phyloP scores from a whole-genome alignment of 1,140 invertebrate genomes.

The Steinernema khuongi region DNA sequence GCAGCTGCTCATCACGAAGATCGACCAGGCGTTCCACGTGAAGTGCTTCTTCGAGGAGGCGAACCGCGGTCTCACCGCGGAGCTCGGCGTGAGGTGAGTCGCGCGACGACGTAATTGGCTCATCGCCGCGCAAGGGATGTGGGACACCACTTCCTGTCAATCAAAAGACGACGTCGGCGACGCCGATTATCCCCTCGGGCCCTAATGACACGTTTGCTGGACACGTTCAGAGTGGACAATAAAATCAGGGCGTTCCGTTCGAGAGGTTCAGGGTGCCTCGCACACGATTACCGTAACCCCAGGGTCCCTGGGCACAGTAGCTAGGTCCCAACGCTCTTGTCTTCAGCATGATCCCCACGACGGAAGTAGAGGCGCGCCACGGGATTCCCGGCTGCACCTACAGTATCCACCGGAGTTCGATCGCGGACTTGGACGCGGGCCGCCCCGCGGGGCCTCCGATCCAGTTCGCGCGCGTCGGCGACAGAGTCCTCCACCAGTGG shows the following conservation, averaged over 20 bases:
- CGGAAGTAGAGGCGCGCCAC: constrained; percentile 55
- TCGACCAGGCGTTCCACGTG: constrained; percentile 58
- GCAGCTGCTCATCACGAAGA: constrained; percentile 57
- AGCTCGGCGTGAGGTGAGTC: constrained; percentile 53
- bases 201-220: no score
- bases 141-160: constrained; percentile 14
- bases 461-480: constrained; percentile 55
- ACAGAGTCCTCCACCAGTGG: constrained; percentile 56
- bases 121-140: constrained; percentile 19
- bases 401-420: constrained; percentile 49
- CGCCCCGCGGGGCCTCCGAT: constrained; percentile 48
- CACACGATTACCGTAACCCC: no score
- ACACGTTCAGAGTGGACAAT: no score
- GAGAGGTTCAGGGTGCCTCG: no score
- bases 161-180: no score
- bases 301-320: no score
- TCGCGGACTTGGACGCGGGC: constrained; percentile 54
- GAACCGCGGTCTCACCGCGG: constrained; percentile 52
- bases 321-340: no score
- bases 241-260: no score
- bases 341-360: constrained; percentile 58
- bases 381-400: constrained; percentile 57
- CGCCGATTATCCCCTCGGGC: background rate
- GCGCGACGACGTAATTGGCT: background rate
- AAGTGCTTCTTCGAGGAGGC: constrained; percentile 59